Base-by-base conservation (phyloP, 2,888 invertebrate genomes). In the Temnothorax ravouxi region DNA sequence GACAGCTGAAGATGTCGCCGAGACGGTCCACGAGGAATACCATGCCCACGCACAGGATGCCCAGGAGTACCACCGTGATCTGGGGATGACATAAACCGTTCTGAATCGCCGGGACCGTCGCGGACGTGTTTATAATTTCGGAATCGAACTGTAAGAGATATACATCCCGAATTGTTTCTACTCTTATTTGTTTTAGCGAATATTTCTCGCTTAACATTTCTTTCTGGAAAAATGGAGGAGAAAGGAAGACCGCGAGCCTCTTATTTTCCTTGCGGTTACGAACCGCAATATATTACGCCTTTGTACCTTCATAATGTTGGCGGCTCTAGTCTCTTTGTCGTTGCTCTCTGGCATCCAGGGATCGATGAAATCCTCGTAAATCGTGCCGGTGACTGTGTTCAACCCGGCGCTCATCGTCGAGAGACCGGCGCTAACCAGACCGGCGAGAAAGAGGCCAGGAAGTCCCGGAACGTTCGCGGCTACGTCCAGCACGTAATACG, bases 381-480 rank as follows among this genome's bases (percentile, higher is more conserved):
- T 93, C 0, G 96, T 96, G 34, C 96, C 97, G 15, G 96, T 95
- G 85, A 96, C 94, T 0, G 96, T 96, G 92, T 97, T 97, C 54
- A 97, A 95, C 59, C 95, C 94, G 0, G 96, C 96, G 18, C 97
- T 96, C 92, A 97, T 96, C 66, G 97, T 96, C 76, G 97, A 96
- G 44, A 97, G 95, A 0, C 97, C 97, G 0, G 97, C 97, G 91
- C 97, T 97, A 89, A 97, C 97, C 61, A 97, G 96, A 41, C 97
- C 97, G 59, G 97, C 97, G 6, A 97, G 96, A 89, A 97, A 97
- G 66, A 97, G 95, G 0, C 97, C 97, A 38, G 97, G 96, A 75
- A 97, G 95, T 0, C 97, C 97, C n/a, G 97, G 97, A 91, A 97
- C 95, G 91, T 96, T 95, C 4, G 95, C 95, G 0, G 97, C 96